A percentile compares a stretch with the other conserved stretches of the same genome.
phyloP scores from a whole-genome alignment of 2,797 vertebrate genomes.

The Lerista edwardsae region DNA sequence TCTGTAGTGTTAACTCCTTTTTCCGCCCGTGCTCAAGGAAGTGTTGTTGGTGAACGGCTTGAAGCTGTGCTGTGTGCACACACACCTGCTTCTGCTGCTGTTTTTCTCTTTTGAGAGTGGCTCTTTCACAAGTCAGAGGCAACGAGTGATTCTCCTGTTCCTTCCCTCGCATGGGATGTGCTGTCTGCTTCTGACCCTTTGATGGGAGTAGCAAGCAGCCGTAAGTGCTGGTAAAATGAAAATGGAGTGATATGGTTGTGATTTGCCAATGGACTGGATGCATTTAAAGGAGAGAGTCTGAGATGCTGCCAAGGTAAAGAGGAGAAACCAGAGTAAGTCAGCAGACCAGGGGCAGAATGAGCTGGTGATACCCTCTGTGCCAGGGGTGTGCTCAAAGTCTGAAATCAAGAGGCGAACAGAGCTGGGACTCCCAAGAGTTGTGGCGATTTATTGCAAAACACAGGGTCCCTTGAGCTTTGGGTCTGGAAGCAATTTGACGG shows the following conservation, averaged over 20 bases:
- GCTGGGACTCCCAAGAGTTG: not conserved
- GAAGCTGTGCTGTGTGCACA: not conserved
- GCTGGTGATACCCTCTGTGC: not conserved
- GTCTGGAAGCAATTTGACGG: not conserved
- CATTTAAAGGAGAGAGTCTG: not conserved
- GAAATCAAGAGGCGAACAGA: not conserved
- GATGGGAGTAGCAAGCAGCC: not conserved
- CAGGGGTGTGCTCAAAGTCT: not conserved
- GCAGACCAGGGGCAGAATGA: not conserved
- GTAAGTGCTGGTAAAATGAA: not conserved
- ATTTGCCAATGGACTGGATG: not conserved
- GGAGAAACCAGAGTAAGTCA: not conserved
- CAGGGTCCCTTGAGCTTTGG: not conserved
- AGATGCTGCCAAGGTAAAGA: not conserved
- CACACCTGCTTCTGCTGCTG: not conserved
- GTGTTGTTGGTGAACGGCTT: not conserved
- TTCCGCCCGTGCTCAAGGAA: not conserved
- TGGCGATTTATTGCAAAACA: not conserved
- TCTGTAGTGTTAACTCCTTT: not conserved
- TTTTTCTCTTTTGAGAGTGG: not conserved
- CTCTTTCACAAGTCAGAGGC: no score
- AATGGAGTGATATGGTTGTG: not conserved
- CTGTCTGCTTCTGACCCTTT: not conserved
- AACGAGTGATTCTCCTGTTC: not conserved
- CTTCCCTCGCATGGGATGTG: not conserved